A percentile compares a stretch with the other conserved stretches of the same genome.
phyloP scores from a whole-genome alignment of 2,888 invertebrate genomes.

The Protodeltote pygarga region DNA sequence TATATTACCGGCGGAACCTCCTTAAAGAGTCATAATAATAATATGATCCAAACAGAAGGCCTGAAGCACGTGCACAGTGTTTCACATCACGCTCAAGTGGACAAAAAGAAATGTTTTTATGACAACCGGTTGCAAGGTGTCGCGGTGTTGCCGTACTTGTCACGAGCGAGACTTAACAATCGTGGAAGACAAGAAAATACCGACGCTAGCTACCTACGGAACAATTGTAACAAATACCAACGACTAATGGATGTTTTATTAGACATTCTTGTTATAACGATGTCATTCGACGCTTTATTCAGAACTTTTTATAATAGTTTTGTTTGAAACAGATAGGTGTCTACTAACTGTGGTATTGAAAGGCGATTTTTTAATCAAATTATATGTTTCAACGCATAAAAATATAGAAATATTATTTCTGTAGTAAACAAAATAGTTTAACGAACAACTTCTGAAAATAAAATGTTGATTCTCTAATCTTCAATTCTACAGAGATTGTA shows the following conservation, averaged over 20 bases:
- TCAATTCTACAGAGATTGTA: slow-evolving; percentile 43
- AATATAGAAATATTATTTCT: too few species aligned
- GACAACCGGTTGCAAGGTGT: slow-evolving; percentile 65
- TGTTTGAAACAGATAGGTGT: slow-evolving; percentile 19
- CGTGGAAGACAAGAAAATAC: slow-evolving; percentile 57
- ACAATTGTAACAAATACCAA: slow-evolving; percentile 56
- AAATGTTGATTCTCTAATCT: slow-evolving; percentile 29
- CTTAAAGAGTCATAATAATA: slow-evolving; percentile 7
- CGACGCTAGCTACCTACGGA: slow-evolving; percentile 53
- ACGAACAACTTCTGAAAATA: slow-evolving; percentile 33
- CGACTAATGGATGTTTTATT: slow-evolving; percentile 50
- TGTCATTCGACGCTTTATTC: slow-evolving; percentile 1
- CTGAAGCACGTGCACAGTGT: slow-evolving; percentile 67
- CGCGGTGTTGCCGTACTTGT: slow-evolving; percentile 61
- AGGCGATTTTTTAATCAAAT: too few species aligned
- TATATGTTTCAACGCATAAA: too few species aligned
- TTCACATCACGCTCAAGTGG: slow-evolving; percentile 63
- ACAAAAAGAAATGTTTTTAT: slow-evolving; percentile 62
- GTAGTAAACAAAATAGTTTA: slow-evolving; percentile 33
- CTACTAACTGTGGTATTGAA: too few species aligned
- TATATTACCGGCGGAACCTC: too few species aligned
- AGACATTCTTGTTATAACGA: slow-evolving; percentile 54
- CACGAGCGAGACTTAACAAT: slow-evolving; percentile 63
- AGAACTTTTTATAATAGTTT: slow-evolving; percentile 4
- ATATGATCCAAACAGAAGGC: slow-evolving; percentile 40